A percentile compares a stretch with the other conserved stretches of the same genome.
phyloP scores from a whole-genome alignment of 2,888 invertebrate genomes.

The Phytoseiulus persimilis region DNA sequence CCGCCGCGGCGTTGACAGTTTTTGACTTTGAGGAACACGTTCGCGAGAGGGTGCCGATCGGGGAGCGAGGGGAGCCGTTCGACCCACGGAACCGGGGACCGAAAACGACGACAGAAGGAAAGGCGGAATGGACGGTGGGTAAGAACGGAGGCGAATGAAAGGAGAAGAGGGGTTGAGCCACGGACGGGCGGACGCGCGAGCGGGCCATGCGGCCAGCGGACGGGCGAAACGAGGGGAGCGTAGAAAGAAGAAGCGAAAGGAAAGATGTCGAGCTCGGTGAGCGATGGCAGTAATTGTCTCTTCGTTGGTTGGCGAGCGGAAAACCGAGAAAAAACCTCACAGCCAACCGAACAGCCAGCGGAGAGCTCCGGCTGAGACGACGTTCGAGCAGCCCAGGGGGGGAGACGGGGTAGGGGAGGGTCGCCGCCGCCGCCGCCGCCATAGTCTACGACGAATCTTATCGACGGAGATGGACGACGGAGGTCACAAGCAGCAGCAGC shows the following conservation, averaged over 20 bases:
- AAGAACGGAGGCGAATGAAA: neutral
- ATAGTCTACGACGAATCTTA: neutral
- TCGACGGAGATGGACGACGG: slow-evolving; percentile 5
- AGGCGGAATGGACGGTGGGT: neutral
- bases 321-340: slow-evolving; percentile 5
- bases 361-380: neutral
- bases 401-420: neutral
- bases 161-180: neutral
- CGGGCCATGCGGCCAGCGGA: neutral
- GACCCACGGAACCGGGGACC: neutral
- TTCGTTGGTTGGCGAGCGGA: neutral
- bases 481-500: neutral
- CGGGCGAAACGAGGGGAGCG: neutral
- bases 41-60: neutral
- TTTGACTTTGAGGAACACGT: neutral
- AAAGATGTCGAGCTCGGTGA: neutral
- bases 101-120: neutral
- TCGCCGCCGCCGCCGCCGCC: neutral
- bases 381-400: neutral
- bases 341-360: neutral
- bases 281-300: slow-evolving; percentile 5
- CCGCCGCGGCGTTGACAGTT: neutral
- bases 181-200: neutral
- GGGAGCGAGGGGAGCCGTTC: neutral
- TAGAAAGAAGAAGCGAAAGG: slow-evolving; percentile 11